Percentiles rank a stretch among this genome's conserved stretches.
Conservation (phyloP, 2,888 invertebrate species). For the Sinopyrophorus schimmeli region DNA sequence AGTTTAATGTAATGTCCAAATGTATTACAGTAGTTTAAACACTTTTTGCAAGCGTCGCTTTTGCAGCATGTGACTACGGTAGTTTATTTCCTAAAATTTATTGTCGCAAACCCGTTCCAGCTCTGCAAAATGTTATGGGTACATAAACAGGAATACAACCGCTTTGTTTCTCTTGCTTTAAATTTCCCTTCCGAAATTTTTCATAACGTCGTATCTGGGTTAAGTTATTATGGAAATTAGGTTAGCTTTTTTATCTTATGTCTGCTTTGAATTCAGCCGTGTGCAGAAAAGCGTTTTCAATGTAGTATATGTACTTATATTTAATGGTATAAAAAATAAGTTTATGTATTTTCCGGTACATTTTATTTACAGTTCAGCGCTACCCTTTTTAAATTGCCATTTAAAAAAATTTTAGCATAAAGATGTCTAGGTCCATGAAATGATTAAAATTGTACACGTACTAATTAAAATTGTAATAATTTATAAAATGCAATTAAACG, state of each 20-base stretch:
- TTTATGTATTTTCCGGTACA: too few species aligned
- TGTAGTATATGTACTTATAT: too few species aligned
- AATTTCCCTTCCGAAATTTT: slow-evolving; percentile 9
- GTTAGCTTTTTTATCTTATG: neutral
- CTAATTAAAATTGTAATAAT: too few species aligned
- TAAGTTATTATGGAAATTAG: slow-evolving; percentile 8
- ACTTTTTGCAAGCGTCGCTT: slow-evolving; percentile 51
- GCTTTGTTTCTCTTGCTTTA: slow-evolving; percentile 14
- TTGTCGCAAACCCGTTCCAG: slow-evolving; percentile 32
- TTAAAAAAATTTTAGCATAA: too few species aligned
- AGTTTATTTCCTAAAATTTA: slow-evolving; percentile 35
- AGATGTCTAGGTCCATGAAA: too few species aligned
- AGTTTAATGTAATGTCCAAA: slow-evolving; percentile 23
- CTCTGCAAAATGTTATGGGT: slow-evolving; percentile 22
- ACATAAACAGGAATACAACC: slow-evolving; percentile 17
- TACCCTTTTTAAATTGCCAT: too few species aligned
- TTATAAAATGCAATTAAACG: too few species aligned
- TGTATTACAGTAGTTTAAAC: slow-evolving; percentile 43
- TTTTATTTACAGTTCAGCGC: too few species aligned
- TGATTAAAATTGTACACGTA: too few species aligned
- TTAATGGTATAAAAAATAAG: too few species aligned
- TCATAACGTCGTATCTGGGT: slow-evolving; percentile 3
- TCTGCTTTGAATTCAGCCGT: too few species aligned
- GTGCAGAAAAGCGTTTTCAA: too few species aligned
- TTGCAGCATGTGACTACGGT: slow-evolving; percentile 48